A percentile compares a stretch with the other conserved stretches of the same genome.
Conservation (phyloP, 2,888 invertebrate species). For the Spodoptera littoralis region DNA sequence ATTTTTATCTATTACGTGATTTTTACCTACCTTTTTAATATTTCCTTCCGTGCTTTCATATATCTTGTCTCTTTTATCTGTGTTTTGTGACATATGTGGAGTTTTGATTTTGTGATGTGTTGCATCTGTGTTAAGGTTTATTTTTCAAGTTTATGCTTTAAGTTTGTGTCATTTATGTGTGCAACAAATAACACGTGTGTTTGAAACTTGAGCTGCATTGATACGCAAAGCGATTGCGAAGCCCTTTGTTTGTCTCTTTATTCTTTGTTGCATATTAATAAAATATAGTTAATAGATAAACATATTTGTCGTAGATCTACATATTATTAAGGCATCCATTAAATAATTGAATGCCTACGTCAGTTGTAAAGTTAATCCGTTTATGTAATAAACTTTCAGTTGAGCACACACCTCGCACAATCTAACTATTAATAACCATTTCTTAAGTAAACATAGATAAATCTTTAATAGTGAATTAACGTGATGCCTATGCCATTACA, state of each 20-base stretch:
- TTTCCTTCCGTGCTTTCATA: neutral
- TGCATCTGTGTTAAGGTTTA: neutral
- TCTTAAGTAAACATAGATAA: too few relatives aligned
- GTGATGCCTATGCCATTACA: slow-evolving; percentile 19
- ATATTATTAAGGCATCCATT: too few relatives aligned
- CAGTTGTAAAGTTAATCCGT: too few relatives aligned
- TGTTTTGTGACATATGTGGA: slow-evolving; percentile 4
- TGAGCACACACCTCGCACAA: too few relatives aligned
- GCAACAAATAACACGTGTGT: slow-evolving; percentile 40
- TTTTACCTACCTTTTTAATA: slow-evolving; percentile 1
- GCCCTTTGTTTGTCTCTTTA: neutral
- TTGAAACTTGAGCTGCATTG: slow-evolving; percentile 41
- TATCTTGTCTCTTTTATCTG: neutral
- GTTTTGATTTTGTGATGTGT: neutral
- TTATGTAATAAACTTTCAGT: too few relatives aligned
- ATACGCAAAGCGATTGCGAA: slow-evolving; percentile 7
- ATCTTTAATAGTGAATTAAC: neutral
- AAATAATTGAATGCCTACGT: too few relatives aligned
- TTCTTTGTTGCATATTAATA: too few relatives aligned
- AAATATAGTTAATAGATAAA: too few relatives aligned
- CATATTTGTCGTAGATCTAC: too few relatives aligned
- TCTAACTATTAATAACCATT: too few relatives aligned
- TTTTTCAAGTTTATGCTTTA: neutral
- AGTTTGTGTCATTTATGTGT: neutral
- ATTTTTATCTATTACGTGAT: slow-evolving; percentile 1